These are phyloP conservation scores for Diorhabda sublineata DNA, from an alignment of 1,140 invertebrate genomes.

Conservation along the genomic window DNA sequence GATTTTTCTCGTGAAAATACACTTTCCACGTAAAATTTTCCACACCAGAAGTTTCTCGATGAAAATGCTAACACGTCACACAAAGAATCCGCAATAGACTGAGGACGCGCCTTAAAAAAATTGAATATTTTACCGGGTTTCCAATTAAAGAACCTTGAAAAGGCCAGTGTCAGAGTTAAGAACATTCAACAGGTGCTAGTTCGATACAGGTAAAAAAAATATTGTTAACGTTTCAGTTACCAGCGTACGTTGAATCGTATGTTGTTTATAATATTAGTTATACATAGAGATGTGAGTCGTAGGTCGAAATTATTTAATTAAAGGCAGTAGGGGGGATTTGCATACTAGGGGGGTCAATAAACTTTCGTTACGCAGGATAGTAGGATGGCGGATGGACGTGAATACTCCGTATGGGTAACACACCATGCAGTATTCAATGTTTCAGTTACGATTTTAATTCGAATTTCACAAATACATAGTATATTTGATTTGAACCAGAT, in stretches of 20 bases:
- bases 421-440: no score
- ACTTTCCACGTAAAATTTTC: no score
- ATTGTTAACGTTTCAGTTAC: background rate
- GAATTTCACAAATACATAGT: no score
- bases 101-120: constrained; percentile 4
- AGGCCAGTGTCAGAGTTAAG: constrained; percentile 9
- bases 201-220: background rate
- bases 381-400: no score
- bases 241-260: background rate
- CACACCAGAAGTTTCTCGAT: no score
- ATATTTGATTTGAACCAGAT: no score
- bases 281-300: no score
- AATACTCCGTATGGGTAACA: no score
- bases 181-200: background rate
- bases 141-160: constrained; percentile 11
- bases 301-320: background rate
- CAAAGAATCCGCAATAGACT: background rate
- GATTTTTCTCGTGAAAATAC: no score
- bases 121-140: constrained; percentile 12
- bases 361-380: background rate
- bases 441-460: no score
- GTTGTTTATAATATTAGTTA: background rate
- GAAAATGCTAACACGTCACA: no score
- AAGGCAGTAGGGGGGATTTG: background rate
- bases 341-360: background rate